Base-by-base conservation (phyloP, 2,113 vertebrate species). In the Bubo scandiacus region DNA sequence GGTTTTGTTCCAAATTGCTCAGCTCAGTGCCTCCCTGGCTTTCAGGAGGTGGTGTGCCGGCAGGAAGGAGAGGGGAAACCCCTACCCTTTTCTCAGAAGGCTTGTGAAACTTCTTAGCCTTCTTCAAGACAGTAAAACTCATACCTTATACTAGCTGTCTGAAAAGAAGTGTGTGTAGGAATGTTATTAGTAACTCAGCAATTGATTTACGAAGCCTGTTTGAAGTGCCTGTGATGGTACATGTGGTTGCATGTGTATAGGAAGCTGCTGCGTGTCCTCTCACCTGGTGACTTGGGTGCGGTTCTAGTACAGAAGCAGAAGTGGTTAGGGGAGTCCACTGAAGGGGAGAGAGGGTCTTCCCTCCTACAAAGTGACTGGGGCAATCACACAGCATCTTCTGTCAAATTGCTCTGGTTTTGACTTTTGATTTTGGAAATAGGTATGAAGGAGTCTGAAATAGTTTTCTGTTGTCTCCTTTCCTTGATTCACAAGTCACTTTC, bases 1-100 rank as follows among this genome's bases (percentile, higher is more conserved):
- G 87, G 65, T 96, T 93, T 27, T 32, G 54, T 96, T 97, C 98
- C 98, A 98, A 96, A 59, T 90, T 79, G 94, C 97, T 97, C 83
- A 81, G 94, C 97, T 98, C 74, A 30, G 93, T 94, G 96, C 95
- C 97, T 97, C 89, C 94, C 75, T 5, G 6, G 78, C 90, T 95
- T 92, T 80, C 63, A 32, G 95, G 94, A 96, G 96, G 63, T 85
- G 92, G 32, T 92, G 91, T 94, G 92, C 70, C 15, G 38, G 51
- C 18, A 12, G 81, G 84, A 96, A 84, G 92, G 55, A 96, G 84
- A 97, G 92, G 95, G 96, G 92, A 90, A 95, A 90, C 62, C 97
- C 77, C 94, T 96, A 80, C 93, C 84, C 82, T 92, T 75, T 75
- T 52, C 96, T 94, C 67, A 15, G 92, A 63, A 82, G 91, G 66